A percentile compares a stretch with the other conserved stretches of the same genome.
Conservation (phyloP, 1,140 invertebrate species). For the Diachasmimorpha longicaudata region DNA sequence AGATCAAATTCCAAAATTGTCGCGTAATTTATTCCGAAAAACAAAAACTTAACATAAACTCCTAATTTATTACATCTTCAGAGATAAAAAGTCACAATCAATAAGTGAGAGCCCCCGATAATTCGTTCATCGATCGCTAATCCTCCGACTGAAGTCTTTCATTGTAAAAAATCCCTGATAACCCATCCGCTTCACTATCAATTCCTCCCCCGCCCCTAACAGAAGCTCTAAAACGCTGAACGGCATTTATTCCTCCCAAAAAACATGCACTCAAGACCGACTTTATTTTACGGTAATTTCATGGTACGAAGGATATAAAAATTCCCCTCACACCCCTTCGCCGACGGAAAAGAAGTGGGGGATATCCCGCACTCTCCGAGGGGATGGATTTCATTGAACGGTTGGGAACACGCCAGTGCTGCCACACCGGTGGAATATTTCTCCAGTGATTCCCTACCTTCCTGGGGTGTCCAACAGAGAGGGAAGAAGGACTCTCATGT, state of each 20-base stretch:
- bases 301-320: not conserved
- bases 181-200: not conserved
- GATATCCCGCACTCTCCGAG: not conserved
- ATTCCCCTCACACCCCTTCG: not conserved
- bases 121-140: no score
- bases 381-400: conserved; percentile 50
- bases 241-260: not conserved
- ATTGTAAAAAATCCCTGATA: not conserved
- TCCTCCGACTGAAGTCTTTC: no score
- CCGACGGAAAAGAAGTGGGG: not conserved
- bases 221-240: not conserved
- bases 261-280: not conserved
- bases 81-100: no score
- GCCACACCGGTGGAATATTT: conserved; percentile 10
- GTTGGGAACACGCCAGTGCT: conserved; percentile 46
- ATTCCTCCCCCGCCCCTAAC: not conserved
- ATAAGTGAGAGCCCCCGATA: no score
- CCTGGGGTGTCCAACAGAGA: conserved; percentile 18
- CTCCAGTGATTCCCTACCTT: conserved; percentile 30
- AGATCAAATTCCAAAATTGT: no score
- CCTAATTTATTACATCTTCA: no score
- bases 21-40: no score
- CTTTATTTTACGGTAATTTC: not conserved
- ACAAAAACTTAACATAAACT: no score
- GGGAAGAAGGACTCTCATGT: conserved; percentile 12